Percentiles rank a stretch among this genome's conserved stretches.
phyloP scores from a whole-genome alignment of 2,797 vertebrate species.

The Xiphorhynchus erythropygius region DNA sequence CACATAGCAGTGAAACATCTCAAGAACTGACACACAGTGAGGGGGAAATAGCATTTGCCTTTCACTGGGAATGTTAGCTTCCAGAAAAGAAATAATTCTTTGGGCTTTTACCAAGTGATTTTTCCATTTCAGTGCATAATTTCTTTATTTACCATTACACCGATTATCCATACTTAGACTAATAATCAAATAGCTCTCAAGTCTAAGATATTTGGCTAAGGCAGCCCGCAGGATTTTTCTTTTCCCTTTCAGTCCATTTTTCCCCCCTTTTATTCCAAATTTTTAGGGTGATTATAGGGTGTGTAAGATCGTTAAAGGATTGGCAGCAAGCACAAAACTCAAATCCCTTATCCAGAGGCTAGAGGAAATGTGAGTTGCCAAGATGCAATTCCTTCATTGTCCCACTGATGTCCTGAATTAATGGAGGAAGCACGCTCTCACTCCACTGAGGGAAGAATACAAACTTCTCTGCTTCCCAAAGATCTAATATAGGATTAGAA shows the following conservation, averaged over 20 bases:
- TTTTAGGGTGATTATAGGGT: conserved; percentile 70
- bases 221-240: conserved; percentile 39
- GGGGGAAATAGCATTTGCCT: background rate
- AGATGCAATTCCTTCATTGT: conserved; percentile 46
- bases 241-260: conserved; percentile 51
- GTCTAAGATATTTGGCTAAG: conserved; percentile 61
- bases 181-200: conserved; percentile 70
- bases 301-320: conserved; percentile 71
- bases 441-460: background rate
- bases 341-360: conserved; percentile 71
- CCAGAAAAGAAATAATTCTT: conserved; percentile 48
- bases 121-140: conserved; percentile 67
- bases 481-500: background rate
- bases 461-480: background rate
- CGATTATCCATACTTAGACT: conserved; percentile 70
- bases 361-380: conserved; percentile 61
- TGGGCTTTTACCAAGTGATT: conserved; percentile 48
- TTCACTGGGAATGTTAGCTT: background rate
- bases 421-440: background rate
- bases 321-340: conserved; percentile 58
- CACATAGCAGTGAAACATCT: background rate
- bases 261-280: conserved; percentile 55
- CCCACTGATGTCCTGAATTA: conserved; percentile 47
- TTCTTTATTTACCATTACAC: conserved; percentile 72
- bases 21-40: background rate